Percentiles rank a stretch among this genome's conserved stretches.
phyloP scores from a whole-genome alignment of 2,797 vertebrate species.

The Tadarida brasiliensis region DNA sequence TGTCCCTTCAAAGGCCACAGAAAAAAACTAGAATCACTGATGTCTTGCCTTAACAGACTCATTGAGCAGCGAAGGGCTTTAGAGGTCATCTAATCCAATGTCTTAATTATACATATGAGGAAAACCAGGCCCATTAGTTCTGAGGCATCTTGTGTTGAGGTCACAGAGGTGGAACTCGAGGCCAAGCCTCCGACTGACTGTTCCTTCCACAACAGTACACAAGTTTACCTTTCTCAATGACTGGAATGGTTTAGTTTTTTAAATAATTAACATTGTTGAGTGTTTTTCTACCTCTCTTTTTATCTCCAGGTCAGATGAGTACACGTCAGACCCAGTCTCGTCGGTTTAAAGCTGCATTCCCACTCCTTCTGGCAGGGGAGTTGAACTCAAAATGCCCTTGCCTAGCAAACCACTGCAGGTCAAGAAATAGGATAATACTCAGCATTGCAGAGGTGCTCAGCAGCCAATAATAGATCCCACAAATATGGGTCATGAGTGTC shows the following conservation, averaged over 20 bases:
- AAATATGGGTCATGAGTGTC: background rate
- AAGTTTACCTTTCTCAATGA: constrained; percentile 15
- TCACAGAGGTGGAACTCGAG: background rate
- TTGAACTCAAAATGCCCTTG: constrained; percentile 14
- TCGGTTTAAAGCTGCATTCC: background rate
- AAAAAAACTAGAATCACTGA: constrained; percentile 24
- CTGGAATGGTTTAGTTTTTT: constrained; percentile 4
- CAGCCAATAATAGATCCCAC: background rate
- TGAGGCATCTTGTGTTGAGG: background rate
- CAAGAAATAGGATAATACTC: background rate
- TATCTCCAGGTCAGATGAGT: background rate
- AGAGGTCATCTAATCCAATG: background rate
- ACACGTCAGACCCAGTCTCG: background rate
- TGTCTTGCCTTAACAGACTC: background rate
- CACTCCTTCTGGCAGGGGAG: background rate
- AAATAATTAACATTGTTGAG: background rate
- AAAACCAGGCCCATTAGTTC: background rate
- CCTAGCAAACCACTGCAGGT: background rate
- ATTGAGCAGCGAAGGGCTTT: background rate
- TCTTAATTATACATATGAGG: constrained; percentile 1
- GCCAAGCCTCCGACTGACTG: background rate
- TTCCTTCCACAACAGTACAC: background rate
- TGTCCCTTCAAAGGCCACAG: background rate
- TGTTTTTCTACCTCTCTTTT: background rate
- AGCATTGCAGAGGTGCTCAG: background rate